Evolutionary conservation across 2,113 vertebrate genomes (phyloP), one percentile per base, ranked within the genome.

Genomic region (Irena cyanogastra): DNA sequence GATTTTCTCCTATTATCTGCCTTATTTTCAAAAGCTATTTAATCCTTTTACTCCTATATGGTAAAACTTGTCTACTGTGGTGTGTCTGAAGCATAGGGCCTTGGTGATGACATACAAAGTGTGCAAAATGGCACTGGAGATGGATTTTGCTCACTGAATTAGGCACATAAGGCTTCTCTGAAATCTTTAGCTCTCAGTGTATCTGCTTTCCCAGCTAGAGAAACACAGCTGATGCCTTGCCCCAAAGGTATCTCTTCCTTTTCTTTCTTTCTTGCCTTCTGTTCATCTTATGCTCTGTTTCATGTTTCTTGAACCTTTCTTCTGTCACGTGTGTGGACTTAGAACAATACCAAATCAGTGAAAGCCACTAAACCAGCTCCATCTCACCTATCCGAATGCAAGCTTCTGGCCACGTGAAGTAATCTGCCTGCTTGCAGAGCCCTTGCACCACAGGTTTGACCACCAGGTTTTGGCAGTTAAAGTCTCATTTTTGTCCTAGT

Each of bases 1-100:
- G 66, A 83, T 85, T 86, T 95, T 89, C 45, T 87, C 65, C 69
- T 35, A 83, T 89, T 93, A 87, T 89, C 83, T 82, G 45, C 61
- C 76, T 81, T 86, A 60, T 61, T 93, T 93, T 89, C 53, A 37
- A 83, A 96, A 92, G 49, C 53, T 64, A n/a, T 70, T 70, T 90
- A 89, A 84, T 83, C 65, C 52, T 87, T 95, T 93, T 61, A 39
- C 44, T 91, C 31, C 61, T 79, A 1, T 33, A 22, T 15, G 65
- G 64, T 78, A 81, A 77, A 75, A 63, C n/a, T 74, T 16, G 2
- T 68, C 68, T 77, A 4, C 71, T 24, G 68, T 52, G 50, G 22
- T 45, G 37, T 64, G 52, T 56, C 52, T 94, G 68, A 61, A 71
- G 66, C 4, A 10, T 20, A 23, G 82, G 52, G 61, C 45, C 50